phyloP scores from a whole-genome alignment of 2,113 vertebrate genomes.

The Cepphus grylle region DNA sequence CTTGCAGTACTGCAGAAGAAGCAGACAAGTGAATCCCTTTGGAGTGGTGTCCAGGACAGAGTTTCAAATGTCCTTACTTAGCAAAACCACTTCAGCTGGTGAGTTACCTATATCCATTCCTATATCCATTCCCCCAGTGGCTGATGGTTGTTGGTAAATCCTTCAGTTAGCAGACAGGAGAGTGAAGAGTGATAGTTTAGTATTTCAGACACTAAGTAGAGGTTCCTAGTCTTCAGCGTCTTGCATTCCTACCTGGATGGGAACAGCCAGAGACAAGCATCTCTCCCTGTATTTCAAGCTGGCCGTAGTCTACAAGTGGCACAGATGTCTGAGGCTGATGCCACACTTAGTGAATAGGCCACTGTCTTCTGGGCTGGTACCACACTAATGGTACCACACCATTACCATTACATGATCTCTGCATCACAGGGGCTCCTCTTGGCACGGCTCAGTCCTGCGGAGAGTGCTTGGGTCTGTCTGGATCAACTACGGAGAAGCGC shows the following conservation, averaged over 20 bases:
- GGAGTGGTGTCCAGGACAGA: background rate
- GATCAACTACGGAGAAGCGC: background rate
- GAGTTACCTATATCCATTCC: background rate
- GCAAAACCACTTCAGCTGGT: background rate
- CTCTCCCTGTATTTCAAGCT: background rate
- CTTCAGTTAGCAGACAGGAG: background rate
- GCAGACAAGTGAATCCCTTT: background rate
- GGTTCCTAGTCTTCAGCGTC: background rate
- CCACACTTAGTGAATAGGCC: background rate
- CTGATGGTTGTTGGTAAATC: background rate
- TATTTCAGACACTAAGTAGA: background rate
- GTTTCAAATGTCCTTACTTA: background rate
- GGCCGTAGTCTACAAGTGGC: background rate
- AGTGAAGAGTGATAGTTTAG: background rate
- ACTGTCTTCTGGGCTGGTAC: background rate
- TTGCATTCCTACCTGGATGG: background rate
- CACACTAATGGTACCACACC: too few species aligned
- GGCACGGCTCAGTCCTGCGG: background rate
- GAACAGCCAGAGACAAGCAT: background rate
- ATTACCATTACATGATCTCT: background rate
- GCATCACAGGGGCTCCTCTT: background rate
- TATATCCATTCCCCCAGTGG: fast-evolving
- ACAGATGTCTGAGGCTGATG: background rate
- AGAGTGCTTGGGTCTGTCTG: background rate
- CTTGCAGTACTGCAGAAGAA: background rate